These are phyloP conservation scores for Calcarius ornatus DNA, from an alignment of 2,113 vertebrate species.

Conservation along the genomic window DNA sequence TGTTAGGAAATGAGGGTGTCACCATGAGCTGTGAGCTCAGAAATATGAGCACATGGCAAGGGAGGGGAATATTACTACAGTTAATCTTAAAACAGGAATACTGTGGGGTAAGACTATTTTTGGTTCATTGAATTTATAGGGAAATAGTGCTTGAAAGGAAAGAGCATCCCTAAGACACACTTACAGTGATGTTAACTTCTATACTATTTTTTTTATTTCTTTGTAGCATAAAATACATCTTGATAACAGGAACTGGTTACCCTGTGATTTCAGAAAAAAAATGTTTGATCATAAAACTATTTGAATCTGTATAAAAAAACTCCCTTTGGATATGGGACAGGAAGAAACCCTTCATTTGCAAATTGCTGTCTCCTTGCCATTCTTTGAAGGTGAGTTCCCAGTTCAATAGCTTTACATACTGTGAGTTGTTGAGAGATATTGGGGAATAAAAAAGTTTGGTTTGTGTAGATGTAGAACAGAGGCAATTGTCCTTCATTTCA, in stretches of 20 bases:
- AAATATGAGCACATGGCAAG: not conserved
- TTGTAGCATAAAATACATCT: not conserved
- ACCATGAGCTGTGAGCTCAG: not conserved
- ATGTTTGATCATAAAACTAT: not conserved
- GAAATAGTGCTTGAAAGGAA: not conserved
- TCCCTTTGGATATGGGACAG: not conserved
- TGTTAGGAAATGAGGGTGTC: not conserved
- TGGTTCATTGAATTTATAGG: not conserved
- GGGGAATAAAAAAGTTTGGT: not conserved
- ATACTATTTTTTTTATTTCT: not conserved
- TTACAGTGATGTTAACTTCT: not conserved
- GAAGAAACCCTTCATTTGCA: constrained; percentile 1
- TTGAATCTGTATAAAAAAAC: not conserved
- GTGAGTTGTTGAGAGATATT: not conserved
- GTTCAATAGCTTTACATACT: not conserved
- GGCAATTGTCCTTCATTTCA: not conserved
- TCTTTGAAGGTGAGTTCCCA: constrained; percentile 23
- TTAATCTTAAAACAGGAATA: not conserved
- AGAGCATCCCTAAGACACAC: not conserved
- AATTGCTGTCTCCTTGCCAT: not conserved
- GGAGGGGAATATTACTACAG: not conserved
- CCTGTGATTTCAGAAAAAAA: not conserved
- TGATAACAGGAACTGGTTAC: not conserved
- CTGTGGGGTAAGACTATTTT: not conserved
- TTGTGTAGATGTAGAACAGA: not conserved